These are phyloP conservation scores for Altica lythri DNA, from an alignment of 2,888 invertebrate genomes.

Conservation along the genomic window DNA sequence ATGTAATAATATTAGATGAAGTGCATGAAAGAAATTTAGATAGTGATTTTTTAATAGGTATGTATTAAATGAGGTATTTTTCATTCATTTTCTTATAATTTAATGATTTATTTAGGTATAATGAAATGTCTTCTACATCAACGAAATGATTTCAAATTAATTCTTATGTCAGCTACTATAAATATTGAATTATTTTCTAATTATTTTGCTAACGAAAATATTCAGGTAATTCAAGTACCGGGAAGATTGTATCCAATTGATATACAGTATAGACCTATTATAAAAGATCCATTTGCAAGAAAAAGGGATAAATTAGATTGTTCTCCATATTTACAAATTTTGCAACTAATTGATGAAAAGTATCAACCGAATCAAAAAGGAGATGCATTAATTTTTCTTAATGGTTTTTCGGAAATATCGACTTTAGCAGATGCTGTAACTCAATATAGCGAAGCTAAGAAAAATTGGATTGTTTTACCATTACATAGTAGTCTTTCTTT, in stretches of 20 bases:
- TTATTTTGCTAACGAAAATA: slow-evolving; percentile 83
- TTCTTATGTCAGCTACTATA: slow-evolving; percentile 99
- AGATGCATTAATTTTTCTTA: slow-evolving; percentile 92
- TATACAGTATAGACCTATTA: slow-evolving; percentile 79
- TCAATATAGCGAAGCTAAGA: slow-evolving; percentile 76
- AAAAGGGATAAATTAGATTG: slow-evolving; percentile 83
- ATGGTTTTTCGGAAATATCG: slow-evolving; percentile 88
- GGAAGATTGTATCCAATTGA: slow-evolving; percentile 94
- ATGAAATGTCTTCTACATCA: slow-evolving; percentile 89
- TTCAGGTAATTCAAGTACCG: slow-evolving; percentile 73
- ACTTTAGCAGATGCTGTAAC: slow-evolving; percentile 84
- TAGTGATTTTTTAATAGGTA: slow-evolving; percentile 90
- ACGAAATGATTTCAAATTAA: slow-evolving; percentile 79
- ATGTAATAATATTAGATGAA: slow-evolving; percentile 95
- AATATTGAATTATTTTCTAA: slow-evolving; percentile 91
- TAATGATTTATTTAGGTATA: slow-evolving; percentile 68
- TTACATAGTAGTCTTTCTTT: slow-evolving; percentile 92
- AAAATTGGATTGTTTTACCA: slow-evolving; percentile 90
- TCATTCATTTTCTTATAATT: neutral
- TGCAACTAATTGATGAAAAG: slow-evolving; percentile 90
- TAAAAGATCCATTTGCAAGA: slow-evolving; percentile 63
- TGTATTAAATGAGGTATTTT: slow-evolving; percentile 3
- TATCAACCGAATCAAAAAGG: slow-evolving; percentile 72
- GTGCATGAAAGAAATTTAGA: slow-evolving; percentile 95
- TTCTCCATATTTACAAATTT: slow-evolving; percentile 87